phyloP scores from a whole-genome alignment of 2,797 vertebrate species.

The Lithobates pipiens region DNA sequence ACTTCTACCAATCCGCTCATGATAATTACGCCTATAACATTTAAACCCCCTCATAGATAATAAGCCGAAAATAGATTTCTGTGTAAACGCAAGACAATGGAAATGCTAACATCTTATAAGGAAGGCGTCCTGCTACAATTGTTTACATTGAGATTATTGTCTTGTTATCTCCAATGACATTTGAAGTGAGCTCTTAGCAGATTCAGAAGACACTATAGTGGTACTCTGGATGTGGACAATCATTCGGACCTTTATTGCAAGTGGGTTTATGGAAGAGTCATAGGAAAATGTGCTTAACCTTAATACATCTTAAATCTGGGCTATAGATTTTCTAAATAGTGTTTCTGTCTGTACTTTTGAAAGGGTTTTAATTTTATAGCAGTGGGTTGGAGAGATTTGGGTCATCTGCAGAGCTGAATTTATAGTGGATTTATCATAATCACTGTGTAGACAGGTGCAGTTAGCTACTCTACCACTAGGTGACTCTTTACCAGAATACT shows the following conservation, averaged over 20 bases:
- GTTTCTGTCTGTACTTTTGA: too few species aligned
- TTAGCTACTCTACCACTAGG: too few species aligned
- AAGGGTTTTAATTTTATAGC: too few species aligned
- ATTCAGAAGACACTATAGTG: not conserved
- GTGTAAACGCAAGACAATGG: slow-evolving; percentile 17
- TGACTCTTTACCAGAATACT: too few species aligned
- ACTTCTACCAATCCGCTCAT: slow-evolving; percentile 14
- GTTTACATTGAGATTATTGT: slow-evolving; percentile 46
- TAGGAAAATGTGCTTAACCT: too few species aligned
- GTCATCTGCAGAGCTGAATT: too few species aligned
- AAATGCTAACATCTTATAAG: slow-evolving; percentile 25
- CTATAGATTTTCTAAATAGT: too few species aligned
- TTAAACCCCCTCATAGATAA: slow-evolving; percentile 40
- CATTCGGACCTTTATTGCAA: not conserved
- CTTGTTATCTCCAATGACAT: slow-evolving; percentile 37
- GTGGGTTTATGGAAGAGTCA: too few species aligned
- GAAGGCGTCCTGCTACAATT: slow-evolving; percentile 10
- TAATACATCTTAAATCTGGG: too few species aligned
- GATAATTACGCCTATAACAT: slow-evolving; percentile 37
- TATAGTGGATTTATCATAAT: too few species aligned
- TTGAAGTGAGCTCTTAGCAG: not conserved
- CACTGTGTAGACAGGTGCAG: too few species aligned
- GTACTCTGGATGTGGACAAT: not conserved
- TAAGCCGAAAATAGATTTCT: slow-evolving; percentile 29
- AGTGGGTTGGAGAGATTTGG: too few species aligned